A percentile compares a stretch with the other conserved stretches of the same genome.
These are phyloP conservation scores for Salvator merianae DNA, from an alignment of 2,113 vertebrate genomes.

Conservation along the genomic window DNA sequence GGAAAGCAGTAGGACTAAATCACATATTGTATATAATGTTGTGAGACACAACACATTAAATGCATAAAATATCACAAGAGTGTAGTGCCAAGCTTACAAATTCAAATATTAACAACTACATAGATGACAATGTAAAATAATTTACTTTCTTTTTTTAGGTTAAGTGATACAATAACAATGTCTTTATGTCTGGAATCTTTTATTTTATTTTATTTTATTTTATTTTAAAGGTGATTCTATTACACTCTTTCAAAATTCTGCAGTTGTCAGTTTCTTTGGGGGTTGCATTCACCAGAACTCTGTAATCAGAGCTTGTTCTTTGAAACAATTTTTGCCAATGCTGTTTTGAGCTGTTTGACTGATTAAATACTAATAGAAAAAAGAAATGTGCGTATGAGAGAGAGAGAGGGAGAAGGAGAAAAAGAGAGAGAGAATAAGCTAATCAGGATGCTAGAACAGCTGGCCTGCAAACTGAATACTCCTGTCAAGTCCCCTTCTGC, in stretches of 20 bases:
- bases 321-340: conserved; percentile 31
- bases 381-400: neutral
- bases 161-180: conserved; percentile 15
- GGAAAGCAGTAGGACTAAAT: too few species aligned
- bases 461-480: conserved; percentile 12
- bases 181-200: too few species aligned
- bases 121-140: neutral
- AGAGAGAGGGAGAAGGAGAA: too few species aligned
- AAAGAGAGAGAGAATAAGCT: conserved; percentile 39
- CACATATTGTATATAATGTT: too few species aligned
- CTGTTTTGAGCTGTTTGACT: conserved; percentile 41
- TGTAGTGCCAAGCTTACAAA: neutral
- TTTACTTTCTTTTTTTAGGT: too few species aligned
- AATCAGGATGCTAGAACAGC: conserved; percentile 49
- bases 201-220: too few species aligned
- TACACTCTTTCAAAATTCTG: conserved; percentile 69
- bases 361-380: conserved; percentile 58
- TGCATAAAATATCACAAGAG: neutral
- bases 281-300: conserved; percentile 43
- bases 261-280: conserved; percentile 45
- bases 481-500: conserved; percentile 9
- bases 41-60: neutral
- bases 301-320: conserved; percentile 57
- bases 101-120: neutral
- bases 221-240: conserved; percentile 64